These are phyloP conservation scores for Ametastegia equiseti DNA, from an alignment of 2,888 invertebrate species.

Conservation along the genomic window DNA sequence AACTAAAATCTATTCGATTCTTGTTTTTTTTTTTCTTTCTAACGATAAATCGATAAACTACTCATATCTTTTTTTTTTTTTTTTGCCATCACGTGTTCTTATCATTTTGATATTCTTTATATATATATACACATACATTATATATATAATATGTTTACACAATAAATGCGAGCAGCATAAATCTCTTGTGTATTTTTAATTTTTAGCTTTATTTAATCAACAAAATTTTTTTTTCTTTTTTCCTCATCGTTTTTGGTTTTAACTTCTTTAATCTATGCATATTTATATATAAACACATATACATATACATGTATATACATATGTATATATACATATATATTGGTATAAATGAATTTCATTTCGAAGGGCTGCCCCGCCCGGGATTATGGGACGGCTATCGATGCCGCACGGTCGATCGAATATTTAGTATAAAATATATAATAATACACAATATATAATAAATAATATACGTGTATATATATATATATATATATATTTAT, in stretches of 20 bases:
- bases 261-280: background rate
- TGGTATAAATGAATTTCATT: constrained; percentile 1
- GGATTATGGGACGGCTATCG: constrained; percentile 7
- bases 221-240: background rate
- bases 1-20: constrained; percentile 35
- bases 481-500: background rate
- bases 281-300: background rate
- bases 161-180: too few relatives aligned
- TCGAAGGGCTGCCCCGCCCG: constrained; percentile 9
- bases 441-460: background rate
- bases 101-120: background rate
- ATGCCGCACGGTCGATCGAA: constrained; percentile 27
- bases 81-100: constrained; percentile 9
- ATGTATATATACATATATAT: background rate
- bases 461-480: background rate
- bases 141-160: background rate
- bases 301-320: background rate
- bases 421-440: constrained; percentile 9
- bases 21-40: background rate
- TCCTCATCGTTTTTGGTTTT: background rate
- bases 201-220: background rate
- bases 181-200: background rate
- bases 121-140: background rate
- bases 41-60: constrained; percentile 5
- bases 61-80: background rate